phyloP scores from a whole-genome alignment of 2,888 invertebrate genomes.

The Napeogenes sylphis region DNA sequence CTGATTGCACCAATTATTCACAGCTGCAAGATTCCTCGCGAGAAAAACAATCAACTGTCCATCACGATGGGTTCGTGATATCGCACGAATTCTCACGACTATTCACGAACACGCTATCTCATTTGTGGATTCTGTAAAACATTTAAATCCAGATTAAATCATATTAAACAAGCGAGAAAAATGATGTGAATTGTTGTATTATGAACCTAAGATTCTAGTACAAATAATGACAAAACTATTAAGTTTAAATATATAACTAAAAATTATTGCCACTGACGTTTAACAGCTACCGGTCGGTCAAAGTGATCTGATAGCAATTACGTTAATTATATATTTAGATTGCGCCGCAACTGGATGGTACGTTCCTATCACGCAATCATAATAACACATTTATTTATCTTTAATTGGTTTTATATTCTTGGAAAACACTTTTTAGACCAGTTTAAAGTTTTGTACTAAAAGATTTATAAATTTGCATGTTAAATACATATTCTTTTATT shows the following conservation, averaged over 20 bases:
- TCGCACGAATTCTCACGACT: constrained; percentile 61
- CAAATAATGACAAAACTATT: too few species aligned
- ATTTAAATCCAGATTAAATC: neutral
- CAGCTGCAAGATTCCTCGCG: constrained; percentile 24
- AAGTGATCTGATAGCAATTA: constrained; percentile 54
- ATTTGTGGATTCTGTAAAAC: constrained; percentile 14
- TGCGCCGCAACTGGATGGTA: constrained; percentile 20
- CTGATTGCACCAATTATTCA: constrained; percentile 27
- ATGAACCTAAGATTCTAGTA: too few species aligned
- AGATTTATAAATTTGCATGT: too few species aligned
- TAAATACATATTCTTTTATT: constrained; percentile 2
- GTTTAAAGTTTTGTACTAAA: neutral
- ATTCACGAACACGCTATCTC: constrained; percentile 29
- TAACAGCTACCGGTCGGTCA: constrained; percentile 56
- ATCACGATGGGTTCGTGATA: constrained; percentile 47
- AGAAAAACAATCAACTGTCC: constrained; percentile 46
- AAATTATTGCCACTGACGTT: neutral
- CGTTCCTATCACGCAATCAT: constrained; percentile 22
- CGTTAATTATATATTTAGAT: constrained; percentile 45
- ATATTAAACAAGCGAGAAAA: too few species aligned
- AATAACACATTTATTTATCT: constrained; percentile 2
- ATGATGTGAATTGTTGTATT: neutral
- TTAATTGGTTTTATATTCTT: constrained; percentile 4
- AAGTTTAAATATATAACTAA: too few species aligned
- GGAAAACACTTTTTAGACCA: neutral